Base-by-base conservation (phyloP, 2,113 vertebrate species). In the Gymnorhina tibicen region DNA sequence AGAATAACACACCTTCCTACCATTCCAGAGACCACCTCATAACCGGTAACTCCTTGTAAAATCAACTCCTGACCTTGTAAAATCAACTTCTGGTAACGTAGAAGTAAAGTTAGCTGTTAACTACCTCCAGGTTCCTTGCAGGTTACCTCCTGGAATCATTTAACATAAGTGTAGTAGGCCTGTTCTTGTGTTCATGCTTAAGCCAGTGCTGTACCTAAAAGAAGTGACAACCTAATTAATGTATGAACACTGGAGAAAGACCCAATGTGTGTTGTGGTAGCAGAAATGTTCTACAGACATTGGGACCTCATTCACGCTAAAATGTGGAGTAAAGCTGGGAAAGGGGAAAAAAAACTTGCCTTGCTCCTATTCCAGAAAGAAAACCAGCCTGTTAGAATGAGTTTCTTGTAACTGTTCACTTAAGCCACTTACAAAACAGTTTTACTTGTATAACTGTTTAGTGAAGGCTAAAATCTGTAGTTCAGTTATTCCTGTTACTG, bases 1-100 rank as follows among this genome's bases (percentile, higher is more conserved):
- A 99, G 98, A 97, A 99, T 99, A 82, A 82, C 98, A 87, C 99
- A 99, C 94, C 98, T 99, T 85, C 99, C 99, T 76, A 99, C 99
- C 62, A 99, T 99, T 93, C 99, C 99, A 9, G 99, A 99, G 97
- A 98, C 96, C 9, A 97, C 96, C 62, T 98, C 90, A 37, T 99
- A 98, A 97, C 15, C 58, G 93, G 95, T 95, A 94, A 91, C 62
- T 84, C 42, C 85, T 39, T 79, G 67, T 41, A 11, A 76, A 83
- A 83, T 66, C 20, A 37, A 1, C 37, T 79, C 75, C 28, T 69
- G 37, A 26, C 35, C 83, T 35, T 79, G 62, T 37, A 14, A 75
- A 78, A 78, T 70, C 21, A n/a, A 0, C 28, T 80, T 62, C 9
- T 80, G 39, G 13, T 84, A 33, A 66, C 5, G 26, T 20, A 53